Evolutionary conservation across 2,797 vertebrate species (phyloP).

Genomic region (Anisognathus igniventris): DNA sequence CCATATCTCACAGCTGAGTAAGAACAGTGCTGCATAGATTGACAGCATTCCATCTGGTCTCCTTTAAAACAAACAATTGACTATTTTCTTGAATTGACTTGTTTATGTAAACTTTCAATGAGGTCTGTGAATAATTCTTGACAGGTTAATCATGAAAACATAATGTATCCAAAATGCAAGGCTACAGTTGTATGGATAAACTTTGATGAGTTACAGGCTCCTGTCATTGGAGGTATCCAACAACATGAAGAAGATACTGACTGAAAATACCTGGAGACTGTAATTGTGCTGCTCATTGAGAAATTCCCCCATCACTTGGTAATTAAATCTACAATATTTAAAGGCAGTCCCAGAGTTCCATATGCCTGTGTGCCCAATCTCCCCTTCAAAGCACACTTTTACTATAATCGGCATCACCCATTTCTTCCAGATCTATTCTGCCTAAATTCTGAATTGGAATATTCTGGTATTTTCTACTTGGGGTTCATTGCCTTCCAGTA

Average conservation of each 20-base stretch:
- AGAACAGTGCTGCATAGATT: background rate
- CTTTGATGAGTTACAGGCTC: background rate
- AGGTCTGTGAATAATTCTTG: background rate
- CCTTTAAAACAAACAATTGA: background rate
- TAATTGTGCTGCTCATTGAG: background rate
- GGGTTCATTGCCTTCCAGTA: background rate
- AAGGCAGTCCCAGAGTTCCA: background rate
- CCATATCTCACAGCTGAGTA: background rate
- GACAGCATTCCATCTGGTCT: conserved; percentile 1
- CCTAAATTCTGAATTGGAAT: background rate
- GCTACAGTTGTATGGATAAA: background rate
- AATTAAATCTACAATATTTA: background rate
- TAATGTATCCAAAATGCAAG: background rate
- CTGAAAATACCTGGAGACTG: background rate
- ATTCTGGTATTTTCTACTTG: background rate
- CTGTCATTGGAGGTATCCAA: background rate
- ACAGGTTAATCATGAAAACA: background rate
- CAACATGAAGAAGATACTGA: background rate
- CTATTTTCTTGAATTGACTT: background rate
- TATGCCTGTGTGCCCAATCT: background rate
- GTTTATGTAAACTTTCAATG: background rate
- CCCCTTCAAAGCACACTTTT: background rate
- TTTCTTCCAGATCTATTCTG: background rate
- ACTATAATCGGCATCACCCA: background rate
- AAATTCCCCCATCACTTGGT: background rate